These are phyloP conservation scores for Elanoides forficatus DNA, from an alignment of 2,113 vertebrate species.

Conservation along the genomic window DNA sequence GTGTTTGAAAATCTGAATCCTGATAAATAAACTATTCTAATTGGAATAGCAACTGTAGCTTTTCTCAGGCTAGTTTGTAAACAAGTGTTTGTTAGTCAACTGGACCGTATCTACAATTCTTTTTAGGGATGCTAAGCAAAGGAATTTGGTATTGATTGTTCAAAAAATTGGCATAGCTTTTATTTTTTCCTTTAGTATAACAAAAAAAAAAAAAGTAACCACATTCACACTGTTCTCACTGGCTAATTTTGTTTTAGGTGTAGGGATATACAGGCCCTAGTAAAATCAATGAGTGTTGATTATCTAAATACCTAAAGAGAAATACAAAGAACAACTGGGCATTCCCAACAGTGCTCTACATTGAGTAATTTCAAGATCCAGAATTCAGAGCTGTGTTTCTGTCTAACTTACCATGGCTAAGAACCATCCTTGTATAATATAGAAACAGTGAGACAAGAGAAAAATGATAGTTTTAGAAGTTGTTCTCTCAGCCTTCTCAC, in stretches of 20 bases:
- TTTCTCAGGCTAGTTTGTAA: background rate
- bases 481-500: constrained; percentile 11
- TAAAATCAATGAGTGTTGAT: background rate
- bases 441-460: background rate
- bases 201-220: background rate
- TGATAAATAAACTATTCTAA: constrained; percentile 63
- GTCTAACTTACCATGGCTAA: background rate
- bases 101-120: background rate
- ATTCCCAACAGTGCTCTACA: background rate
- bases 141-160: background rate
- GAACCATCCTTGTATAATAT: background rate
- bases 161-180: background rate
- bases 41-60: background rate
- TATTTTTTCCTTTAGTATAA: background rate
- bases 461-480: background rate
- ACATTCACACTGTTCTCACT: background rate
- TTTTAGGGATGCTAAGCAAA: background rate
- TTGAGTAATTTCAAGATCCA: background rate
- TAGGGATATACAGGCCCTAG: background rate
- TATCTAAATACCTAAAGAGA: background rate
- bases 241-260: background rate
- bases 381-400: background rate
- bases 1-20: constrained; percentile 44
- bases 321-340: background rate
- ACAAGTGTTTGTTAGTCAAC: background rate